Conservation (phyloP, 2,888 invertebrate genomes). For the Melanophora roralis region DNA sequence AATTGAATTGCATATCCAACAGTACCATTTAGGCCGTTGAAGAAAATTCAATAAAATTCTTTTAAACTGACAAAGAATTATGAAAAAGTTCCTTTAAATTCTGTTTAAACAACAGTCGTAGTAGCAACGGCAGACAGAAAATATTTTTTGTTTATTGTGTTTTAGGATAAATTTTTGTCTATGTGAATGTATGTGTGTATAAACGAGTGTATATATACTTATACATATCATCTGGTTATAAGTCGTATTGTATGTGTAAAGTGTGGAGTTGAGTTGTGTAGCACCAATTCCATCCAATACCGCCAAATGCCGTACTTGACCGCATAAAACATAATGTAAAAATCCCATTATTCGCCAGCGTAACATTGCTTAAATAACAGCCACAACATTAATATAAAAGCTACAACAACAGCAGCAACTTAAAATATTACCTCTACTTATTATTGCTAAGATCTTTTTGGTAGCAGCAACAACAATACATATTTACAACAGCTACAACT, state of each 20-base stretch:
- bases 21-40: too few species aligned
- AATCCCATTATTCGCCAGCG: conserved; percentile 63
- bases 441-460: conserved; percentile 6
- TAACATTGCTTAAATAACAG: conserved; percentile 66
- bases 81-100: background rate
- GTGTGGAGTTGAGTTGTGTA: conserved; percentile 47
- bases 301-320: conserved; percentile 64
- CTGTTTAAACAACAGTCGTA: background rate
- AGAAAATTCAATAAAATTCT: too few species aligned
- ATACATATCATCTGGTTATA: conserved; percentile 44
- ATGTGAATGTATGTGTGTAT: conserved; percentile 65
- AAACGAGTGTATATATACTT: conserved; percentile 65
- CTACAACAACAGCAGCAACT: background rate
- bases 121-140: conserved; percentile 9
- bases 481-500: conserved; percentile 42
- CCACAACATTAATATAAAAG: conserved; percentile 55
- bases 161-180: background rate
- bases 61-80: too few species aligned
- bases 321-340: conserved; percentile 73
- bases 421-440: conserved; percentile 11
- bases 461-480: background rate
- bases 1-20: too few species aligned
- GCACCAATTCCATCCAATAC: conserved; percentile 59
- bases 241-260: background rate
- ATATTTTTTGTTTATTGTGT: conserved; percentile 37